A percentile compares a stretch with the other conserved stretches of the same genome.
phyloP scores from a whole-genome alignment of 2,888 invertebrate genomes.

The Eupithecia abbreviata region DNA sequence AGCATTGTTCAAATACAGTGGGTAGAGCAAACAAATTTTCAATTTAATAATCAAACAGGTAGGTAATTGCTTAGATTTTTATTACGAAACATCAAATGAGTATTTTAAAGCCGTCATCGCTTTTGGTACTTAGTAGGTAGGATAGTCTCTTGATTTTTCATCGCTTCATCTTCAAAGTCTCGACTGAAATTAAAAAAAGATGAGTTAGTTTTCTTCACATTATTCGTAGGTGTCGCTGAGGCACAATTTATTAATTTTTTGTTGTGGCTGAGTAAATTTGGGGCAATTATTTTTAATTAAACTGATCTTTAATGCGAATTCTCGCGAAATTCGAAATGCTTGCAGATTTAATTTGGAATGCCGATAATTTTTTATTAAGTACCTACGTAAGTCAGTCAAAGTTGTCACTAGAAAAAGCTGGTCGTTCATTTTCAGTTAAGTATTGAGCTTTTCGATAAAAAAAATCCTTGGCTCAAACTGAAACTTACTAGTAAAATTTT shows the following conservation, averaged over 20 bases:
- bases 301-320: neutral
- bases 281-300: neutral
- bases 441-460: no score
- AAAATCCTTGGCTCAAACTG: neutral
- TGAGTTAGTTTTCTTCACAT: slow-evolving; percentile 18
- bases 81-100: slow-evolving; percentile 23
- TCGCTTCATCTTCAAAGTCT: slow-evolving; percentile 55
- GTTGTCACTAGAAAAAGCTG: neutral
- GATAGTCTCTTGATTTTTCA: slow-evolving; percentile 19
- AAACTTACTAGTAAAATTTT: neutral
- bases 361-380: neutral
- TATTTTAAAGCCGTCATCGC: slow-evolving; percentile 37
- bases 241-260: neutral
- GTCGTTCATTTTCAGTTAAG: neutral
- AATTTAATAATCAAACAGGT: neutral
- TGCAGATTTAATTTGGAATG: neutral
- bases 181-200: slow-evolving; percentile 64
- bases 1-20: no score
- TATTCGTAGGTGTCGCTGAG: neutral
- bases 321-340: neutral
- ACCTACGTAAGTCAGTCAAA: neutral
- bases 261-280: neutral
- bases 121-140: neutral
- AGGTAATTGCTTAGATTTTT: neutral
- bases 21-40: neutral